phyloP scores from a whole-genome alignment of 2,113 vertebrate species.

The Prochilodus magdalenae region DNA sequence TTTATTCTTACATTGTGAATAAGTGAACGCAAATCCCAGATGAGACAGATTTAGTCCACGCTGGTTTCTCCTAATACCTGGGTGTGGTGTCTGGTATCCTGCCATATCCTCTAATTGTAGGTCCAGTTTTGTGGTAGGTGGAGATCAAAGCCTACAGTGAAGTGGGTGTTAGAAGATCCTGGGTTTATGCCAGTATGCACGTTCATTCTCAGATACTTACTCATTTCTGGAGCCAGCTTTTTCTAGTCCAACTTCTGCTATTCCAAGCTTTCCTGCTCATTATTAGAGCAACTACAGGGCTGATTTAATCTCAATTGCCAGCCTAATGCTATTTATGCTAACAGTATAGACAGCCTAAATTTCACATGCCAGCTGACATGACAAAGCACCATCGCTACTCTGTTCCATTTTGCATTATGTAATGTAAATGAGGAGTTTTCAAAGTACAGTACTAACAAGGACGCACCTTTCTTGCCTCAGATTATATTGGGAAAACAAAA shows the following conservation, averaged over 20 bases:
- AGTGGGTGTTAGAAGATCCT: constrained; percentile 11
- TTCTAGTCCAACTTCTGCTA: not conserved
- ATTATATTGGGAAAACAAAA: no score
- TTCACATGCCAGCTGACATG: no score
- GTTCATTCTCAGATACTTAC: not conserved
- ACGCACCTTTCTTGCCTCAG: no score
- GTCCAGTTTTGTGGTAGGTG: constrained; percentile 13
- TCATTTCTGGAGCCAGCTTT: no score
- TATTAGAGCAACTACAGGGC: not conserved
- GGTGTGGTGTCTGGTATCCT: constrained; percentile 30
- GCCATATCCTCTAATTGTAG: constrained; percentile 28
- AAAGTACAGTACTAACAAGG: no score
- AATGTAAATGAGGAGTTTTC: no score
- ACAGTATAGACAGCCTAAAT: no score
- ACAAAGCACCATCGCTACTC: no score
- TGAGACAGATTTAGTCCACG: not conserved
- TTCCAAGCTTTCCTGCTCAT: not conserved
- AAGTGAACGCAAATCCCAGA: not conserved
- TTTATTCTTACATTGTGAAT: not conserved
- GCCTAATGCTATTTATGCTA: no score
- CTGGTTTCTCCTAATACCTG: constrained; percentile 20
- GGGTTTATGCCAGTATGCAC: not conserved
- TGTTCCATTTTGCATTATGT: no score
- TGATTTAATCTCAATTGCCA: no score
- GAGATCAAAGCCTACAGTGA: not conserved